Evolutionary conservation across 2,888 invertebrate species (phyloP).

Genomic region (Diaperis boleti): DNA sequence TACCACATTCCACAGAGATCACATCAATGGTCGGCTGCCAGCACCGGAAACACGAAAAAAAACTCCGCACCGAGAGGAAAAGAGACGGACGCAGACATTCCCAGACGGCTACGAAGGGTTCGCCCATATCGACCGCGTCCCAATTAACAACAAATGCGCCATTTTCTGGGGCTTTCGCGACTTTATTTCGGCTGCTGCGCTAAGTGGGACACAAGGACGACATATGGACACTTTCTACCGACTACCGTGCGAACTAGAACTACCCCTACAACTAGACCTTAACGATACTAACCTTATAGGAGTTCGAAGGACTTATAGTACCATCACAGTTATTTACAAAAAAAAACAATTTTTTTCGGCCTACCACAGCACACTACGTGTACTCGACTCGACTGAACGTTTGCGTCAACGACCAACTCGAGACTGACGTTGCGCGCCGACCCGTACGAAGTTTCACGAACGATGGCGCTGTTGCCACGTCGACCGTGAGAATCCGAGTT

Average conservation of each 20-base stretch:
- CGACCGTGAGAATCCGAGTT: slow-evolving; percentile 18
- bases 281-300: slow-evolving; percentile 13
- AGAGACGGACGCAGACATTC: slow-evolving; percentile 53
- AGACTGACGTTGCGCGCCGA: slow-evolving; percentile 13
- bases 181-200: background rate
- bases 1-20: slow-evolving; percentile 67
- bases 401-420: slow-evolving; percentile 38
- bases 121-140: slow-evolving; percentile 31
- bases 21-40: slow-evolving; percentile 66
- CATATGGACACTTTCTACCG: slow-evolving; percentile 54
- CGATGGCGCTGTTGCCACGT: slow-evolving; percentile 23
- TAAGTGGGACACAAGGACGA: slow-evolving; percentile 52
- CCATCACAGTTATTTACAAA: slow-evolving; percentile 4
- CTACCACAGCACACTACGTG: background rate
- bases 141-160: background rate
- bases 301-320: slow-evolving; percentile 6
- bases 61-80: slow-evolving; percentile 50
- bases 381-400: slow-evolving; percentile 1
- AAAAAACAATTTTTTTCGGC: background rate
- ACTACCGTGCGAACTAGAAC: background rate
- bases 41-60: slow-evolving; percentile 64
- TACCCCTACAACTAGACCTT: background rate
- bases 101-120: slow-evolving; percentile 54
- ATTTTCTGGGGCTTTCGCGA: slow-evolving; percentile 9
- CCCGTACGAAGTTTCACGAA: slow-evolving; percentile 8